Base-by-base conservation (phyloP, 2,113 vertebrate genomes). In the Panurus biarmicus region DNA sequence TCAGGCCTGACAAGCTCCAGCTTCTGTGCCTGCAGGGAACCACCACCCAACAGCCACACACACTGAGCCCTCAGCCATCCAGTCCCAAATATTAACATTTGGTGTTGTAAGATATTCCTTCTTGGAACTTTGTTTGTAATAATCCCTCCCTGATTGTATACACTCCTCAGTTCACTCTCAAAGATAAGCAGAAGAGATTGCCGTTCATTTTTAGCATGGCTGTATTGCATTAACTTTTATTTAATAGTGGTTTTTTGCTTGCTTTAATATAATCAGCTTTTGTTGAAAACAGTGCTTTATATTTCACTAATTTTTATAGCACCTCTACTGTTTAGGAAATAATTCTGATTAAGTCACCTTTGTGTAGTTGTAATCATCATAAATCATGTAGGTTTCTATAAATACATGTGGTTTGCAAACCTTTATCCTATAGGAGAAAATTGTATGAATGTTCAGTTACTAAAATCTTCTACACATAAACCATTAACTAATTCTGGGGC, bases 131-230 rank as follows among this genome's bases (percentile, higher is more conserved):
- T 28, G 11, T 10, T 9, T 45, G 6, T 22, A 6, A 13, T 8
- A 5, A 28, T 28, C 3, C 4, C 1, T 29, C 6, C 3, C 11
- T 58, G 3, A 12, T 0, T 47, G 5, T 6, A 21, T 19, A 17
- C 5, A 18, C 7, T 11, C 19, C 24, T 57, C 13, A 6, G 5
- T 45, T 45, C 12, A 3, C 7, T 29, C 14, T 58, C 9, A 36
- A 23, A 10, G 5, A 2, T 13, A 14, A 22, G 2, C 5, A 18
- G 4, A 10, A 10, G 8, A 23, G 8, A 18, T 29, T 74, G 47
- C 3, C 8, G 3, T 14, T 8, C 2, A 1, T 10, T 14, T 17
- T 29, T 35, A 2, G 20, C 9, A 23, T 29, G 5, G 18, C 4
- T 29, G 3, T 18, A 5, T 29, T 28, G 29, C 8, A 22, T 17